These are phyloP conservation scores for Magallana ariakensis DNA, from an alignment of 1,140 invertebrate genomes.

Conservation along the genomic window DNA sequence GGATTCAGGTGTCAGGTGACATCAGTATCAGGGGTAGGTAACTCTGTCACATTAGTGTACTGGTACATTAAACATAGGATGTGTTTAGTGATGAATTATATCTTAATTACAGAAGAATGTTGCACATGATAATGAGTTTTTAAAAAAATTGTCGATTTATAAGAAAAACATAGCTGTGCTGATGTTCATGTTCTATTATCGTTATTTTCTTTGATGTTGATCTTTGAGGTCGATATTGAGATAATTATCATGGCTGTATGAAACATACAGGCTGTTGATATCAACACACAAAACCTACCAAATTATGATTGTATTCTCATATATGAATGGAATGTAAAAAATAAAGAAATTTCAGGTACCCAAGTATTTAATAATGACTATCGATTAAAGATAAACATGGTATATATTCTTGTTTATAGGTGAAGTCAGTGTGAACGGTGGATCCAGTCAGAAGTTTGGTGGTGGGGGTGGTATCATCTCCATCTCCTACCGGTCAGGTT, in stretches of 20 bases:
- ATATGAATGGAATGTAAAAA: too few relatives aligned
- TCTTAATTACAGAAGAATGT: neutral
- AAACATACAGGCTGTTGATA: too few relatives aligned
- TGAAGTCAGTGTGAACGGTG: conserved; percentile 41
- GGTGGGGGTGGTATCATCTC: conserved; percentile 69
- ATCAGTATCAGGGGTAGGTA: neutral
- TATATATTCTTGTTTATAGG: neutral
- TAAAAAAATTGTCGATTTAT: neutral
- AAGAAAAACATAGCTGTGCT: neutral
- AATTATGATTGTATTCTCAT: too few relatives aligned
- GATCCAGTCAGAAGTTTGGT: conserved; percentile 47
- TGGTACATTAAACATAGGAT: neutral
- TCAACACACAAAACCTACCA: too few relatives aligned
- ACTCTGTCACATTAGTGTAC: neutral
- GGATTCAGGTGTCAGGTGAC: conserved; percentile 37
- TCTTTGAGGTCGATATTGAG: too few relatives aligned
- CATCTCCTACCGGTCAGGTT: conserved; percentile 60
- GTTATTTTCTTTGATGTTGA: neutral
- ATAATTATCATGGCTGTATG: too few relatives aligned
- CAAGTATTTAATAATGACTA: neutral
- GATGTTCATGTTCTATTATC: neutral
- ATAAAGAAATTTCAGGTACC: too few relatives aligned
- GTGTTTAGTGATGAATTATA: neutral
- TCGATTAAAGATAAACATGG: neutral
- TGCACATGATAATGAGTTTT: neutral